Evolutionary conservation across 35 echinoderm and acorn worm genomes (phyloP).

Genomic region (Patiria miniata): DNA sequence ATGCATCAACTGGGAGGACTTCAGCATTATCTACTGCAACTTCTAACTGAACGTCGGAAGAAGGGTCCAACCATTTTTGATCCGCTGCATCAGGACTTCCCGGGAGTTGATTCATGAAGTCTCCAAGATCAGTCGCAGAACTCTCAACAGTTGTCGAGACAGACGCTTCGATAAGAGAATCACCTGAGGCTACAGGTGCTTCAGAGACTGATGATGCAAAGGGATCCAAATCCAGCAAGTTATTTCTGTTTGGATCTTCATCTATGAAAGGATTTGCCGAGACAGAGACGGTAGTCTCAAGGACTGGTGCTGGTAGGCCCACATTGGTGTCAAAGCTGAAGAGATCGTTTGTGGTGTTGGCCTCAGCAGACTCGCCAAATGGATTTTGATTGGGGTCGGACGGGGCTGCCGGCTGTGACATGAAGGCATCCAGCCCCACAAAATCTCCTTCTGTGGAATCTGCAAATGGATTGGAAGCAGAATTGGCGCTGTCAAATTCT

Average conservation of each 20-base stretch:
- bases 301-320: not conserved
- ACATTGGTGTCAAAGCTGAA: not conserved
- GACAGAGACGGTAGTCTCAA: conserved; percentile 4
- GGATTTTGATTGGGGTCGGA: not conserved
- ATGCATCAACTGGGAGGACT: not conserved
- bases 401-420: not conserved
- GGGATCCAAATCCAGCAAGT: conserved; percentile 4
- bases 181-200: not conserved
- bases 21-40: not conserved
- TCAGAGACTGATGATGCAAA: not conserved
- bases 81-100: not conserved
- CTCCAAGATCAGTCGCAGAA: not conserved
- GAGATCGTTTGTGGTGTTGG: not conserved
- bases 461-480: conserved; percentile 13
- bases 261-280: not conserved
- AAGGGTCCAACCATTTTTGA: too few species aligned
- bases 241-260: not conserved
- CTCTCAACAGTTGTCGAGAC: not conserved
- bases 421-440: conserved; percentile 47
- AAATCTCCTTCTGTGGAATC: conserved; percentile 5
- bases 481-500: not conserved
- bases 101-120: conserved; percentile 3
- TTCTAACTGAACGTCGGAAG: not conserved
- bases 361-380: not conserved
- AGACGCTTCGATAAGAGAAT: not conserved